Evolutionary conservation across 2,113 vertebrate species (phyloP), one percentile per base, ranked within the genome.

Genomic region (Microcebus murinus): DNA sequence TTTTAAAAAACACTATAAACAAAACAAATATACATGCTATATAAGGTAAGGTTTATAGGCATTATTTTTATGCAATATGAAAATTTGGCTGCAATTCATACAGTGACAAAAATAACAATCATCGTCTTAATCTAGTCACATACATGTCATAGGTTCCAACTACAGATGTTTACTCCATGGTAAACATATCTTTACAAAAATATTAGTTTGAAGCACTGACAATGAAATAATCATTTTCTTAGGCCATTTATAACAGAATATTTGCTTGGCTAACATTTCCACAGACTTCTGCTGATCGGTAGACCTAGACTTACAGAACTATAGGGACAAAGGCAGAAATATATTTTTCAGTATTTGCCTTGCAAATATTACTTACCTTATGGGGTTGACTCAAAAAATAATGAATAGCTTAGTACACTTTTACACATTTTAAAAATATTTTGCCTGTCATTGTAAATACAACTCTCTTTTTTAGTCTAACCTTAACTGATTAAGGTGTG

Each of bases 281-380:
- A 83, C 6, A 39, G 84, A 96, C 36, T 77, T 67, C 21, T 81
- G 74, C 34, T 73, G 80, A 91, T 90, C 90, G 81, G 74, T 96
- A 95, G 87, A 71, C 65, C 85, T 92, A 65, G 23, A 50, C 36
- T 79, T 89, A 91, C 0, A 67, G 21, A 86, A 39, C 6, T 68
- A 14, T 9, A 34, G 21, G 18, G 5, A 63, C 13, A 87, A 84
- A 36, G n/a, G 9, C 45, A 82, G 45, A 94, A 87, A 77, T 8
- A 77, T 71, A 42, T 94, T 93, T 76, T 8, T 92, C 93, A 90
- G 81, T 71, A 94, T 93, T 91, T 96, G 65, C 59, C 25, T 94
- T 91, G 23, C 12, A 73, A 80, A 79, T 93, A 93, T 91, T n/a
- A 77, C 48, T 86, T 95, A 42, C 68, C 71, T 86, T 67, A 87